Evolutionary conservation across 1,140 invertebrate species (phyloP).

Genomic region (Epicauta chinensis): DNA sequence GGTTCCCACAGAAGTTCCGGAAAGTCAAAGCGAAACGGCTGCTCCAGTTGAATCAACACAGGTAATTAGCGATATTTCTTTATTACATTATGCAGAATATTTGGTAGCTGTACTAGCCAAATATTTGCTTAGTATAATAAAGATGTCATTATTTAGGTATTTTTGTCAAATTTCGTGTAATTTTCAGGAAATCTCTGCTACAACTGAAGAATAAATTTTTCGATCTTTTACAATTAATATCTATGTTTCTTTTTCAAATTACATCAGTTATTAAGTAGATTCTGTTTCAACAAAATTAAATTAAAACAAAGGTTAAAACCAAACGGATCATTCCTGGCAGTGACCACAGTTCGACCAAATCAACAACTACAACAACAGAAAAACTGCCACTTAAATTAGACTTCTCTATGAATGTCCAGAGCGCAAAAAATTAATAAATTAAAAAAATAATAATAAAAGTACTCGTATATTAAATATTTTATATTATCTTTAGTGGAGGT

Average conservation of each 20-base stretch:
- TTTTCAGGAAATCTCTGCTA: slow-evolving; percentile 29
- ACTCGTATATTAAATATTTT: slow-evolving; percentile 33
- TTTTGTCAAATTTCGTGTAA: not conserved
- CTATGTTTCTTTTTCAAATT: not conserved
- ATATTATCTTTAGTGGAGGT: slow-evolving; percentile 33
- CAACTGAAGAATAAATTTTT: slow-evolving; percentile 33
- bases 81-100: slow-evolving; percentile 13
- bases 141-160: not conserved
- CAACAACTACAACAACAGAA: slow-evolving; percentile 22
- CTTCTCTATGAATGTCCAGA: slow-evolving; percentile 23
- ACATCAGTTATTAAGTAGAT: slow-evolving; percentile 14
- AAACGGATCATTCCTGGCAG: slow-evolving; percentile 35
- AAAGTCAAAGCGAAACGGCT: slow-evolving; percentile 1
- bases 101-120: no score
- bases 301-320: not conserved
- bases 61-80: no score
- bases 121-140: no score
- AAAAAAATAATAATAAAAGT: slow-evolving; percentile 26
- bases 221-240: not conserved
- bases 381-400: slow-evolving; percentile 33
- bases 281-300: slow-evolving; percentile 18
- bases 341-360: slow-evolving; percentile 19
- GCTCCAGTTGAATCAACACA: no score
- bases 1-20: slow-evolving; percentile 15
- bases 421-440: slow-evolving; percentile 27